These are phyloP conservation scores for Drosophila subquinaria DNA, from an alignment of 2,888 invertebrate genomes.

Conservation along the genomic window DNA sequence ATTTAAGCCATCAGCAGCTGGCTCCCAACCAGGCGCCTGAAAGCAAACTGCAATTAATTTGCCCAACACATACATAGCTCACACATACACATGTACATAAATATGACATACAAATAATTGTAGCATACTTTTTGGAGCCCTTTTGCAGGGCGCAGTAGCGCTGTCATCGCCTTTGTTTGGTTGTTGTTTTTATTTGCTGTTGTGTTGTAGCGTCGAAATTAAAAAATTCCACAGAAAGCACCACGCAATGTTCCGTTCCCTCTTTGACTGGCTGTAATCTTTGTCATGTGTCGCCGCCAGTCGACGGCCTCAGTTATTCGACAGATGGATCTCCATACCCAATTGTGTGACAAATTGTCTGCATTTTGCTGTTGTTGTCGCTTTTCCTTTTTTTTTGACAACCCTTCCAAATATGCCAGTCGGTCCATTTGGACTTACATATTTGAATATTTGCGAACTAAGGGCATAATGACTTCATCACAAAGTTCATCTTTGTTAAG, in stretches of 20 bases:
- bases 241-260: constrained; percentile 36
- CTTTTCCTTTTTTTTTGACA: constrained; percentile 26
- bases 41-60: constrained; percentile 72
- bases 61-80: constrained; percentile 19
- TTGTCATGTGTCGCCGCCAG: constrained; percentile 64
- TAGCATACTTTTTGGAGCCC: constrained; percentile 40
- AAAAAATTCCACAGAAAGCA: constrained; percentile 74
- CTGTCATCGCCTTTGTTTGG: constrained; percentile 12
- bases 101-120: constrained; percentile 38
- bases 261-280: constrained; percentile 48
- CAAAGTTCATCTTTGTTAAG: constrained; percentile 10
- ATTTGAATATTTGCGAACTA: constrained; percentile 28
- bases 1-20: constrained; percentile 59
- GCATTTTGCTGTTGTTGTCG: constrained; percentile 45
- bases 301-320: constrained; percentile 30
- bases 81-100: neutral
- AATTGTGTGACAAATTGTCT: constrained; percentile 79
- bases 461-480: constrained; percentile 25
- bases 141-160: neutral
- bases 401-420: constrained; percentile 41
- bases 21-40: constrained; percentile 30
- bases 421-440: constrained; percentile 30
- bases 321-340: constrained; percentile 47
- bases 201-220: constrained; percentile 59
- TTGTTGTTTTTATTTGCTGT: constrained; percentile 10